A percentile compares a stretch with the other conserved stretches of the same genome.
These are phyloP conservation scores for Climacteris rufus DNA, from an alignment of 2,113 vertebrate genomes.

Conservation along the genomic window DNA sequence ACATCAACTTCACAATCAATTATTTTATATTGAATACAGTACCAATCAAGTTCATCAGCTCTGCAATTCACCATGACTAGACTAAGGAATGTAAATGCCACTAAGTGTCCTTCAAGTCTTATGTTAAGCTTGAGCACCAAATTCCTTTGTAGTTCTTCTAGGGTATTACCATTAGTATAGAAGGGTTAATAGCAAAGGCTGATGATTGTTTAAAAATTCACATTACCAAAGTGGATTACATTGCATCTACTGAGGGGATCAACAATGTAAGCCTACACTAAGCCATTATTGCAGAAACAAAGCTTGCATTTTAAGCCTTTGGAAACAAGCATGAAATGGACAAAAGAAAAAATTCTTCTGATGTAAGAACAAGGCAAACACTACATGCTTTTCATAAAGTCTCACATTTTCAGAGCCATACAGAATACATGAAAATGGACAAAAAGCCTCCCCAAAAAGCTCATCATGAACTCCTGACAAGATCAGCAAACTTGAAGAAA, in stretches of 20 bases:
- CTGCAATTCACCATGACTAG: conserved; percentile 56
- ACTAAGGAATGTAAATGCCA: conserved; percentile 74
- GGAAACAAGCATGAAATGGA: conserved; percentile 84
- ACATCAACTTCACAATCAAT: conserved; percentile 58
- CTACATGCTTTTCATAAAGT: conserved; percentile 79
- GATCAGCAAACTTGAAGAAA: conserved; percentile 58
- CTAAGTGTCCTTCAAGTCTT: conserved; percentile 64
- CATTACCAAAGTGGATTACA: conserved; percentile 88
- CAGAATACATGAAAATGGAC: conserved; percentile 67
- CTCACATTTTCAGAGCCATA: conserved; percentile 67
- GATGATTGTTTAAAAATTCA: conserved; percentile 84
- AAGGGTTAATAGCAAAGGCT: conserved; percentile 81
- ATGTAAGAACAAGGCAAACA: conserved; percentile 82
- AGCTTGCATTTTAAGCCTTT: conserved; percentile 87
- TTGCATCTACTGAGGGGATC: conserved; percentile 84
- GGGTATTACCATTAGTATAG: conserved; percentile 75
- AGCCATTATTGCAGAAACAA: conserved; percentile 85
- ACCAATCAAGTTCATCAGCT: conserved; percentile 69
- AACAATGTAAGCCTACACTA: conserved; percentile 85
- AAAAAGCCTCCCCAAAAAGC: conserved; percentile 63
- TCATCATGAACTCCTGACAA: conserved; percentile 66
- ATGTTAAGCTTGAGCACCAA: conserved; percentile 53
- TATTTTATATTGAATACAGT: conserved; percentile 55
- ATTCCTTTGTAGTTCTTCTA: conserved; percentile 67
- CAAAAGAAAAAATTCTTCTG: conserved; percentile 86